These are phyloP conservation scores for Ischnura elegans DNA, from an alignment of 2,888 invertebrate genomes.

Conservation along the genomic window DNA sequence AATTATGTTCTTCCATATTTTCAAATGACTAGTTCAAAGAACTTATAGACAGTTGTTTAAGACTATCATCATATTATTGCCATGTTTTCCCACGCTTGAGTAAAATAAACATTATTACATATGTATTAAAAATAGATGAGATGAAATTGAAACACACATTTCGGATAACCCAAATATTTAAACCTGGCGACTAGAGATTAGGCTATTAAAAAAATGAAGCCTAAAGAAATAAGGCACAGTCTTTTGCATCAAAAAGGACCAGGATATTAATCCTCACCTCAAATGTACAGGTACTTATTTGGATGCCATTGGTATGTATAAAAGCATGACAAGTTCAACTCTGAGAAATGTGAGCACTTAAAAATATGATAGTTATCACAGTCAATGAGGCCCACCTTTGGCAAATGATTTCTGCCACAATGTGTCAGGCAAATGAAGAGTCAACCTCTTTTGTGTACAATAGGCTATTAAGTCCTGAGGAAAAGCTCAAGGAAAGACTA, in stretches of 20 bases:
- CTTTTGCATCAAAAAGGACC: slow-evolving; percentile 42
- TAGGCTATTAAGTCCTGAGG: not conserved
- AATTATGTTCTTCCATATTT: not conserved
- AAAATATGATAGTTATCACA: slow-evolving; percentile 65
- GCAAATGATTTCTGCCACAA: not conserved
- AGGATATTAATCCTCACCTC: slow-evolving; percentile 30
- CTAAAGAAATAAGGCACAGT: slow-evolving; percentile 64
- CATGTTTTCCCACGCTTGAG: not conserved
- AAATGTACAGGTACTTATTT: slow-evolving; percentile 54
- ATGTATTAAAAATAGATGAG: slow-evolving; percentile 1
- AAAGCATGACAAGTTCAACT: not conserved
- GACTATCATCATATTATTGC: not conserved
- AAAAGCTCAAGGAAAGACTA: slow-evolving; percentile 28
- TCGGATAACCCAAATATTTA: not conserved
- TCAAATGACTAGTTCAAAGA: not conserved
- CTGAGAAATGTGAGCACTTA: slow-evolving; percentile 39
- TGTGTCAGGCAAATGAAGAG: not conserved
- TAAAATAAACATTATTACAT: slow-evolving; percentile 3
- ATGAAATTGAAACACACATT: slow-evolving; percentile 10
- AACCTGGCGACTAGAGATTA: slow-evolving; percentile 46
- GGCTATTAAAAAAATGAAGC: slow-evolving; percentile 45
- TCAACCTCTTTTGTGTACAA: not conserved
- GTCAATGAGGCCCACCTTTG: slow-evolving; percentile 33
- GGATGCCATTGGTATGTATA: slow-evolving; percentile 56
- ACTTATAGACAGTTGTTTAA: not conserved